These are phyloP conservation scores for Lomographa bimaculata DNA, from an alignment of 2,888 invertebrate genomes.

Conservation along the genomic window DNA sequence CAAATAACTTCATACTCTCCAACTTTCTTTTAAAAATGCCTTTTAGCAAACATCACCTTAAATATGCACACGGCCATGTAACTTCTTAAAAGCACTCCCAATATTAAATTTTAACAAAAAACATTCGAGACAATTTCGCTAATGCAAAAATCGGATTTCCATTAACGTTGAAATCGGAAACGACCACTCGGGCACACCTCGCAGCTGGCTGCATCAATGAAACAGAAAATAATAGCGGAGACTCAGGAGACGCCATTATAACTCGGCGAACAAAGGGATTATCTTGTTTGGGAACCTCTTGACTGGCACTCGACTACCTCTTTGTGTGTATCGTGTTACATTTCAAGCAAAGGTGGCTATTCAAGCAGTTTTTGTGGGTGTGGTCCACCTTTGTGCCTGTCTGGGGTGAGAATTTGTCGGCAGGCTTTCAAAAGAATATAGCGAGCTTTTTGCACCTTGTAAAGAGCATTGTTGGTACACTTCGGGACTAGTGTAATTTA, in stretches of 20 bases:
- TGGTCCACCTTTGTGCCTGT: slow-evolving; percentile 55
- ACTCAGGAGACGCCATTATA: slow-evolving; percentile 72
- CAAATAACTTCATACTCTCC: no score
- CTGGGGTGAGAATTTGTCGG: slow-evolving; percentile 66
- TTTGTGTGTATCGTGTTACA: slow-evolving; percentile 73
- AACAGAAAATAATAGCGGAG: slow-evolving; percentile 70
- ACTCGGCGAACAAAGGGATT: slow-evolving; percentile 76
- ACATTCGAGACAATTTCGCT: slow-evolving; percentile 43
- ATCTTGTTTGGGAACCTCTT: slow-evolving; percentile 82
- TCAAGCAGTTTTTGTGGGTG: slow-evolving; percentile 72
- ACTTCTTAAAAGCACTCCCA: slow-evolving; percentile 27
- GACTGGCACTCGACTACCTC: slow-evolving; percentile 71
- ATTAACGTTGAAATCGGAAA: slow-evolving; percentile 75
- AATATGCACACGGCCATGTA: slow-evolving; percentile 7
- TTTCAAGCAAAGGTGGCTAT: slow-evolving; percentile 61
- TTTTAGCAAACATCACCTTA: slow-evolving; percentile 11
- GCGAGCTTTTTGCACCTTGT: slow-evolving; percentile 52
- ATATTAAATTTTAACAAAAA: slow-evolving; percentile 35
- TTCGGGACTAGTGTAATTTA: slow-evolving; percentile 44
- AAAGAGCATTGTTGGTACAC: slow-evolving; percentile 42
- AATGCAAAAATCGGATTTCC: slow-evolving; percentile 65
- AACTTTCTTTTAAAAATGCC: slow-evolving; percentile 4
- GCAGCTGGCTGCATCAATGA: slow-evolving; percentile 70
- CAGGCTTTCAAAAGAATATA: slow-evolving; percentile 46
- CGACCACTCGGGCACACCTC: slow-evolving; percentile 63